Conservation (phyloP, 1,140 invertebrate species). For the Drosophila eugracilis region DNA sequence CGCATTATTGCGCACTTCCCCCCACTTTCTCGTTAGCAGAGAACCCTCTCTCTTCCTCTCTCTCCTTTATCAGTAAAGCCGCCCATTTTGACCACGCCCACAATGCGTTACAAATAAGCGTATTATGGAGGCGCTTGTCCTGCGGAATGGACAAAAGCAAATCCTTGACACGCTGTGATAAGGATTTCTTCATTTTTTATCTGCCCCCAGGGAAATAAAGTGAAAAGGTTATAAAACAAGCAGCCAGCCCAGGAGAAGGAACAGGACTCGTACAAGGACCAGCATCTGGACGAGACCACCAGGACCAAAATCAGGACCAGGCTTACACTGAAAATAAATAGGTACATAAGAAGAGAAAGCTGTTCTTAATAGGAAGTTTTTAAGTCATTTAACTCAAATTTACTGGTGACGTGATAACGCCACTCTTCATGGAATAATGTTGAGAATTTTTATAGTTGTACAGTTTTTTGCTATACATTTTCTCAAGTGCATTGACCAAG, state of each 20-base stretch:
- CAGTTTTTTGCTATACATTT: no score
- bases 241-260: constrained; percentile 48
- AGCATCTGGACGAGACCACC: constrained; percentile 26
- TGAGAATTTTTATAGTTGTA: background rate
- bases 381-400: no score
- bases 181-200: constrained; percentile 85
- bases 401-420: no score
- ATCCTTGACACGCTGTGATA: constrained; percentile 84
- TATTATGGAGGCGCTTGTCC: constrained; percentile 78
- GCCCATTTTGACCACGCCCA: constrained; percentile 57
- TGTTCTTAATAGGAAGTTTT: no score
- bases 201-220: constrained; percentile 83
- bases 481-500: constrained; percentile 8
- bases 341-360: no score
- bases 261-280: constrained; percentile 20
- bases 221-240: constrained; percentile 84
- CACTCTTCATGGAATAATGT: no score
- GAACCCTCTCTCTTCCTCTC: no score
- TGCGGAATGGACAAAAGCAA: constrained; percentile 81
- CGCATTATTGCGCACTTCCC: constrained; percentile 70
- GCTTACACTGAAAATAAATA: constrained; percentile 4
- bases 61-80: constrained; percentile 4
- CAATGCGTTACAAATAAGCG: constrained; percentile 81
- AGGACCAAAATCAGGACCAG: constrained; percentile 19
- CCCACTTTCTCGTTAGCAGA: constrained; percentile 3